Evolutionary conservation across 2,888 invertebrate species (phyloP).

Genomic region (Acleris cristana): DNA sequence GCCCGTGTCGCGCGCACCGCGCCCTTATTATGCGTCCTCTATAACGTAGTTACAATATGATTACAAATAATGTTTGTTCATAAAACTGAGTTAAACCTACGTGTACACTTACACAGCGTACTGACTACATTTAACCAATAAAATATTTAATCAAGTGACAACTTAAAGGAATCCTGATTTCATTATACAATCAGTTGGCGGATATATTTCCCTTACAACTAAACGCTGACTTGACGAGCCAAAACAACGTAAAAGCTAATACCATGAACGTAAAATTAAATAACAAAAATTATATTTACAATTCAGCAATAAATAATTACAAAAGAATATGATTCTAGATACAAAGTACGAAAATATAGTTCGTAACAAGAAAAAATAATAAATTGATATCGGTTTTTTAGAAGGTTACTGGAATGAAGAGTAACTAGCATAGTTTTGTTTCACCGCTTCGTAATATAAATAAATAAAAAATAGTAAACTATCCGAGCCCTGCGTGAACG

Average conservation of each 20-base stretch:
- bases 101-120: slow-evolving; percentile 70
- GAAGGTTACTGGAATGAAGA: slow-evolving; percentile 64
- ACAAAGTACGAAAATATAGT: slow-evolving; percentile 14
- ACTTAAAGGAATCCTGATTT: slow-evolving; percentile 46
- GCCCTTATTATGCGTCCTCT: slow-evolving; percentile 19
- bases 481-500: too few relatives aligned
- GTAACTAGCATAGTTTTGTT: slow-evolving; percentile 24
- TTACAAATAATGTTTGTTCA: slow-evolving; percentile 70
- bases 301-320: slow-evolving; percentile 81
- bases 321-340: slow-evolving; percentile 51
- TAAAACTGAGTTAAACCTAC: slow-evolving; percentile 63
- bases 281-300: slow-evolving; percentile 82
- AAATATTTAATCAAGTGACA: slow-evolving; percentile 42
- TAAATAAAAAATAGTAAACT: too few relatives aligned
- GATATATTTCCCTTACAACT: slow-evolving; percentile 42
- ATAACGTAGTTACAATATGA: slow-evolving; percentile 43
- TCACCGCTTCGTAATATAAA: not conserved
- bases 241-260: slow-evolving; percentile 56
- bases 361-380: slow-evolving; percentile 27
- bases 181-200: slow-evolving; percentile 44
- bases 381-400: slow-evolving; percentile 20
- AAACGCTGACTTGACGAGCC: slow-evolving; percentile 44
- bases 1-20: slow-evolving; percentile 7
- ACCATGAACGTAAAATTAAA: slow-evolving; percentile 79
- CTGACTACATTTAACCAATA: slow-evolving; percentile 68